These are phyloP conservation scores for Dryobotodes eremita DNA, from an alignment of 2,888 invertebrate genomes.

Conservation along the genomic window DNA sequence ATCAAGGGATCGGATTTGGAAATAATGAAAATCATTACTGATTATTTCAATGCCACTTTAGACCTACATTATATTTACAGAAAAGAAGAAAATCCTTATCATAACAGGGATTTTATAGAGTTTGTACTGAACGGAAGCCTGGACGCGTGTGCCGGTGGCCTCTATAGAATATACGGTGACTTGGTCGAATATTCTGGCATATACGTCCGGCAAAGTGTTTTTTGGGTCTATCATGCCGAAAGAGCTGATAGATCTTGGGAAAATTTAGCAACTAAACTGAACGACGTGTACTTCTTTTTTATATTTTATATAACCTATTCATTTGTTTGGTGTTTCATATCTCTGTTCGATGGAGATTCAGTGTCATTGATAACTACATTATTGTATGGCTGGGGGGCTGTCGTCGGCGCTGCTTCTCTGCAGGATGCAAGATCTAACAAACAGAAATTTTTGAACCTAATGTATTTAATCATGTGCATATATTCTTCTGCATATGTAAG, in stretches of 20 bases:
- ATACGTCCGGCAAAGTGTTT: constrained; percentile 76
- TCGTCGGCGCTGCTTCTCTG: constrained; percentile 77
- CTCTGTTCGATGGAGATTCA: constrained; percentile 70
- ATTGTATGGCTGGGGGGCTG: constrained; percentile 79
- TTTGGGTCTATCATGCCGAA: constrained; percentile 80
- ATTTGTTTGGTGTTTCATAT: constrained; percentile 74
- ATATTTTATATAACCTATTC: constrained; percentile 78
- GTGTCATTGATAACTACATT: constrained; percentile 72
- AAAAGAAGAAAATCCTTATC: constrained; percentile 71
- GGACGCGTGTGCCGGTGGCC: constrained; percentile 81
- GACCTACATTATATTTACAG: constrained; percentile 74
- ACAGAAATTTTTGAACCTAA: constrained; percentile 79
- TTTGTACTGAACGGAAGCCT: constrained; percentile 80
- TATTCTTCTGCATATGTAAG: constrained; percentile 79
- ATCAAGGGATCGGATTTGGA: constrained; percentile 79
- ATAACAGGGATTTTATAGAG: constrained; percentile 69
- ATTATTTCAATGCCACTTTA: constrained; percentile 78
- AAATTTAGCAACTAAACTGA: constrained; percentile 74
- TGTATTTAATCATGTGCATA: constrained; percentile 78
- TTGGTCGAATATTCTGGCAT: constrained; percentile 81
- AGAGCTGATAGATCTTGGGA: constrained; percentile 78
- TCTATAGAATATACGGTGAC: constrained; percentile 80
- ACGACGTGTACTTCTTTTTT: constrained; percentile 79
- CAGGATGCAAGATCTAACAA: constrained; percentile 76
- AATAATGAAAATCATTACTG: constrained; percentile 79